These are phyloP conservation scores for Tetragonula carbonaria DNA, from an alignment of 2,888 invertebrate genomes.

Conservation along the genomic window DNA sequence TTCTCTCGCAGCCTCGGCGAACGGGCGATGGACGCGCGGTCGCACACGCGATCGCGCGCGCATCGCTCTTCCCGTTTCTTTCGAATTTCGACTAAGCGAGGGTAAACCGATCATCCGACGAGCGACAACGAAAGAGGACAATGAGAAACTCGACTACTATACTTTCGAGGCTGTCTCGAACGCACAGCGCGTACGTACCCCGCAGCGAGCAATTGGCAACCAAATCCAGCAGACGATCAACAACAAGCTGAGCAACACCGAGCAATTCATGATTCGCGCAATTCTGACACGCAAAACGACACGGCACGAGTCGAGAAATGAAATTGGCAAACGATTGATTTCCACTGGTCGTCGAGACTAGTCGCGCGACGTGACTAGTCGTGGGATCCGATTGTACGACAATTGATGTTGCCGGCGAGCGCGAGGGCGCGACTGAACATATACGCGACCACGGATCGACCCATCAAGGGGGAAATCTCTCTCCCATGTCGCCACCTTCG, in stretches of 20 bases:
- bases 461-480: conserved; percentile 3
- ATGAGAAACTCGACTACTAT: no score
- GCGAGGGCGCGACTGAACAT: conserved; percentile 63
- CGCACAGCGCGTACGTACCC: conserved; percentile 68
- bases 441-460: background rate
- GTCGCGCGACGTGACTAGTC: background rate
- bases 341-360: background rate
- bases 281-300: background rate
- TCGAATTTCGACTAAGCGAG: background rate
- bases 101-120: background rate
- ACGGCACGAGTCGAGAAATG: background rate
- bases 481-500: background rate
- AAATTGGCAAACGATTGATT: background rate
- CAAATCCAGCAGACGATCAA: conserved; percentile 65
- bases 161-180: no score
- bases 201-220: conserved; percentile 67
- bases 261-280: conserved; percentile 61
- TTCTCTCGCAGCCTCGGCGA: background rate
- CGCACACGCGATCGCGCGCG: background rate
- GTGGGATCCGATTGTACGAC: background rate
- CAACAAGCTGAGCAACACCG: conserved; percentile 47
- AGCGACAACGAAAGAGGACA: background rate
- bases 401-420: conserved; percentile 22
- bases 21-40: background rate
- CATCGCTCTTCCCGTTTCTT: background rate